These are phyloP conservation scores for Muntiacus muntjak DNA, from an alignment of 2,113 vertebrate genomes.

Conservation along the genomic window DNA sequence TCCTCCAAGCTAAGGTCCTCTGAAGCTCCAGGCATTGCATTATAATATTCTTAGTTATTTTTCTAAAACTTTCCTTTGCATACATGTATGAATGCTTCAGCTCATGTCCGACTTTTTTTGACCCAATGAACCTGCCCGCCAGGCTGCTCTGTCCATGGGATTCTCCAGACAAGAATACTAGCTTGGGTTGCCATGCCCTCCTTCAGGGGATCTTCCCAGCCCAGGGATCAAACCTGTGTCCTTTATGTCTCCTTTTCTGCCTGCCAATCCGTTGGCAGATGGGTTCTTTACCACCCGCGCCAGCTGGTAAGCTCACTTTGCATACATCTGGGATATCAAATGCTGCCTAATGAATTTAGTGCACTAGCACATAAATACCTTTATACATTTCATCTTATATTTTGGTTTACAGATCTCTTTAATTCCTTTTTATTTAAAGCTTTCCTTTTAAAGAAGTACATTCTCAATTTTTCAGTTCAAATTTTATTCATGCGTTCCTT, in stretches of 20 bases:
- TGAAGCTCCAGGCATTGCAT: neutral
- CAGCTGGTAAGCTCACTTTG: neutral
- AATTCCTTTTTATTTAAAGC: neutral
- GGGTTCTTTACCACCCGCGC: neutral
- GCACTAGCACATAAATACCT: too few relatives aligned
- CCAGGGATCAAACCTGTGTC: neutral
- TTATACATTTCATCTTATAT: neutral
- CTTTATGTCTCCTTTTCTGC: neutral
- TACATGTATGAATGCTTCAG: neutral
- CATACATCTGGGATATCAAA: neutral
- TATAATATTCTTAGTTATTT: neutral
- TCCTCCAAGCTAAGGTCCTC: neutral
- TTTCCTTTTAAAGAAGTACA: neutral
- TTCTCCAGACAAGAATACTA: neutral
- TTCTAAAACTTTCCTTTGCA: neutral
- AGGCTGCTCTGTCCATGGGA: neutral
- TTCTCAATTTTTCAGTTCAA: neutral
- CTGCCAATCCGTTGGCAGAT: neutral
- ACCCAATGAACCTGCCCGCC: neutral
- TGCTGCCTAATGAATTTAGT: neutral
- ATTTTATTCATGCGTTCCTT: neutral
- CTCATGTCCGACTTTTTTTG: neutral
- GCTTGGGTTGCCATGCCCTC: neutral
- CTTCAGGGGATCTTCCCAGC: neutral
- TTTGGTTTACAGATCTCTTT: neutral